Conservation (phyloP, 2,888 invertebrate genomes). For the Rotaria sp. region DNA sequence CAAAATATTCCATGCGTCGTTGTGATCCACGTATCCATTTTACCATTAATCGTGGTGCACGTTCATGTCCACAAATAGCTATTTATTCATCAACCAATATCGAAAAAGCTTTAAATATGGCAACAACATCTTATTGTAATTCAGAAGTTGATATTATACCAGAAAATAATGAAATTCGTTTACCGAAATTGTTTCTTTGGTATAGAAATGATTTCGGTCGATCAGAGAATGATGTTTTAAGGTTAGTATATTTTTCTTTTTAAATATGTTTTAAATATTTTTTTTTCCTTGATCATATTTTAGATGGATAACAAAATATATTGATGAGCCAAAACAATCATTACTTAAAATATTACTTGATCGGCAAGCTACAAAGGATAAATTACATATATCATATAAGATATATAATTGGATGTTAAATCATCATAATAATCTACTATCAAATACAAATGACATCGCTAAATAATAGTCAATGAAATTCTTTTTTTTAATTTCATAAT, state of each 20-base stretch:
- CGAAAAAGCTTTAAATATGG: slow-evolving; percentile 29
- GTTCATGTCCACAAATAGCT: slow-evolving; percentile 31
- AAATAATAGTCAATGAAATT: background rate
- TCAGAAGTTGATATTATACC: slow-evolving; percentile 31
- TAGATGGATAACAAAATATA: slow-evolving; percentile 24
- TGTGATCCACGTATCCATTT: slow-evolving; percentile 56
- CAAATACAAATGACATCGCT: background rate
- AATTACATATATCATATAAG: slow-evolving; percentile 6
- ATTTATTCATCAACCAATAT: slow-evolving; percentile 34
- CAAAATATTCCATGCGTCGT: slow-evolving; percentile 46
- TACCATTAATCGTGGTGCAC: slow-evolving; percentile 56
- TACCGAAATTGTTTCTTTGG: slow-evolving; percentile 39
- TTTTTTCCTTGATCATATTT: background rate
- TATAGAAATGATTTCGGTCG: slow-evolving; percentile 35
- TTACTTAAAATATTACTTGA: background rate
- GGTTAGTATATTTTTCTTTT: background rate
- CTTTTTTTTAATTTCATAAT: background rate
- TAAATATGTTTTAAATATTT: too few relatives aligned
- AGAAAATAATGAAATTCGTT: background rate
- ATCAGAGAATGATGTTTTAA: background rate
- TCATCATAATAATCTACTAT: background rate
- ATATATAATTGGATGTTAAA: slow-evolving; percentile 20
- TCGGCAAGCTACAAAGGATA: background rate
- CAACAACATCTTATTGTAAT: slow-evolving; percentile 32
- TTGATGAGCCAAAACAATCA: slow-evolving; percentile 24